phyloP scores from a whole-genome alignment of 2,888 invertebrate species.

The Lasioglossum zephyrum region DNA sequence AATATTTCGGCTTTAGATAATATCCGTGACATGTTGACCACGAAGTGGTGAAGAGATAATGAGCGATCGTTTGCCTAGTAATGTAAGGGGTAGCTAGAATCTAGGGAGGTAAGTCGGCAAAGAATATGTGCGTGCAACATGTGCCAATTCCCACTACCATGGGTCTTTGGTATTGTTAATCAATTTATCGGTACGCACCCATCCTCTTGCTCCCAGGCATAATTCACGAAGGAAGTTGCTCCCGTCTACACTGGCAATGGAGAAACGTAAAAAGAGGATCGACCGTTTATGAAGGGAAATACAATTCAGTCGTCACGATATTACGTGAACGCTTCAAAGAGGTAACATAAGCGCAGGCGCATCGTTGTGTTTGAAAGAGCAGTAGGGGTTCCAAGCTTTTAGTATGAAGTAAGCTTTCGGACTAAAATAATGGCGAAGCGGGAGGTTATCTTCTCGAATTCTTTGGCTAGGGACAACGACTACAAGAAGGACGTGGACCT shows the following conservation, averaged over 20 bases:
- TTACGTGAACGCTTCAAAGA: neutral
- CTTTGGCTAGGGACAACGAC: neutral
- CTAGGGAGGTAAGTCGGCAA: neutral
- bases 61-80: neutral
- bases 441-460: accelerated
- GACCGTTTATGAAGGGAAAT: neutral
- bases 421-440: constrained; percentile 21
- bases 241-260: neutral
- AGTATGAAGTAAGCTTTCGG: constrained; percentile 4
- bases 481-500: constrained; percentile 40
- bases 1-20: neutral
- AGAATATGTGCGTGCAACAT: neutral
- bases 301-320: neutral
- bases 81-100: neutral
- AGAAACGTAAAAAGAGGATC: neutral
- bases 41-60: neutral
- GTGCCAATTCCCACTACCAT: neutral
- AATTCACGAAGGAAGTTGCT: neutral
- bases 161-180: neutral
- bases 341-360: neutral
- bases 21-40: neutral
- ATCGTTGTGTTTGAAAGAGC: too few species aligned
- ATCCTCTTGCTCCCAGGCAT: neutral
- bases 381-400: neutral
- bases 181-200: neutral